phyloP scores from a whole-genome alignment of 2,888 invertebrate genomes.

The Incurvaria masculella region DNA sequence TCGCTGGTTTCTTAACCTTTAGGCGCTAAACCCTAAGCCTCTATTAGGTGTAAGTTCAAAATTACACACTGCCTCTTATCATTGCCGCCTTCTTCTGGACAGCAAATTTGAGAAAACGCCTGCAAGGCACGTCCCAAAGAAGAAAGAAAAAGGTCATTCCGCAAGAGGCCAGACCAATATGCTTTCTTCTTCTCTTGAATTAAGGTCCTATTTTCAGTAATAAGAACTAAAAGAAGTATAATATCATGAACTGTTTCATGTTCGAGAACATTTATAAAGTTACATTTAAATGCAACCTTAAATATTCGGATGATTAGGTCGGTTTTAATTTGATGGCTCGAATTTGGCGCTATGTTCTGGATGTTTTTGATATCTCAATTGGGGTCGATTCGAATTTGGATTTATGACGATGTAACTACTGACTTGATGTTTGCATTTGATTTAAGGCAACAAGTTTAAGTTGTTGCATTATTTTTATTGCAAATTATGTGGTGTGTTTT shows the following conservation, averaged over 20 bases:
- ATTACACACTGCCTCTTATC: not conserved
- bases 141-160: not conserved
- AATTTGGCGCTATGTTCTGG: not conserved
- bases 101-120: not conserved
- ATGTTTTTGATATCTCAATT: not conserved
- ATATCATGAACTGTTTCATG: too few species aligned
- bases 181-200: too few species aligned
- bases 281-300: not conserved
- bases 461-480: not conserved
- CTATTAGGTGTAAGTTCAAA: not conserved
- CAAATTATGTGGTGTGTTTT: not conserved
- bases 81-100: not conserved
- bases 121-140: not conserved
- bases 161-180: too few species aligned
- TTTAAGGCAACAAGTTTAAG: not conserved
- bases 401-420: not conserved
- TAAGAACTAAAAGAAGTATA: too few species aligned
- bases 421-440: not conserved
- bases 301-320: not conserved
- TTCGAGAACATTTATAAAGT: too few species aligned
- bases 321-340: not conserved
- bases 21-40: not conserved
- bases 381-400: not conserved
- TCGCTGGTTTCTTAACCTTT: not conserved
- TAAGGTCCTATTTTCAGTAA: too few species aligned